Evolutionary conservation across 1,140 invertebrate species (phyloP).

Genomic region (Pararge aegeria): DNA sequence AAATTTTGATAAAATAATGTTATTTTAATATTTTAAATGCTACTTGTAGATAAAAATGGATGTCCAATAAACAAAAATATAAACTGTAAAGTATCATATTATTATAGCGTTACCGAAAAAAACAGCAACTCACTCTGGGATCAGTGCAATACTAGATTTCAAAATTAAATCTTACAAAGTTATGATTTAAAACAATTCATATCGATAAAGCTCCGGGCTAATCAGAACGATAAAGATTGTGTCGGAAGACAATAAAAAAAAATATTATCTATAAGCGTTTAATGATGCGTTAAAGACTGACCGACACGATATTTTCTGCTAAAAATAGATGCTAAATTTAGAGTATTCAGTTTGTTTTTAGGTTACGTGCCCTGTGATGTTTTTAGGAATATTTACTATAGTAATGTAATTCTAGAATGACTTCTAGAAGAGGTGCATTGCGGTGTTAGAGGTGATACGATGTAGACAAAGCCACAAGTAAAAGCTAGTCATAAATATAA

Average conservation of each 20-base stretch:
- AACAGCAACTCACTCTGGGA: constrained; percentile 10
- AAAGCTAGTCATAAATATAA: constrained; percentile 72
- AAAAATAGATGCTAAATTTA: too few relatives aligned
- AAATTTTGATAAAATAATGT: too few relatives aligned
- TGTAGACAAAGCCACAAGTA: constrained; percentile 30
- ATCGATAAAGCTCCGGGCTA: constrained; percentile 73
- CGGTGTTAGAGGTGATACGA: not conserved
- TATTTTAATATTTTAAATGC: too few relatives aligned
- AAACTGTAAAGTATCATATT: not conserved
- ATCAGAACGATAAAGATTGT: constrained; percentile 79
- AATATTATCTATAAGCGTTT: constrained; percentile 47
- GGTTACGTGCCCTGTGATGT: too few relatives aligned
- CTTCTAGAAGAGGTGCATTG: not conserved
- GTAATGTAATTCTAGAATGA: not conserved
- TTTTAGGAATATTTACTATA: not conserved
- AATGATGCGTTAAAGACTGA: not conserved
- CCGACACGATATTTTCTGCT: not conserved
- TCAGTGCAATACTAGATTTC: constrained; percentile 21
- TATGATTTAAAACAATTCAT: constrained; percentile 67
- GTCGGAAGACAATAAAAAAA: constrained; percentile 73
- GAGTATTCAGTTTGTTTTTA: too few relatives aligned
- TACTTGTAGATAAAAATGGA: too few relatives aligned
- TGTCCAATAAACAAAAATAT: constrained; percentile 14
- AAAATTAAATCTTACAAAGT: constrained; percentile 38
- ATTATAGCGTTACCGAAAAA: not conserved